A percentile compares a stretch with the other conserved stretches of the same genome.
Evolutionary conservation across 2,797 vertebrate species (phyloP).

Genomic region (Gallinago solitaria): DNA sequence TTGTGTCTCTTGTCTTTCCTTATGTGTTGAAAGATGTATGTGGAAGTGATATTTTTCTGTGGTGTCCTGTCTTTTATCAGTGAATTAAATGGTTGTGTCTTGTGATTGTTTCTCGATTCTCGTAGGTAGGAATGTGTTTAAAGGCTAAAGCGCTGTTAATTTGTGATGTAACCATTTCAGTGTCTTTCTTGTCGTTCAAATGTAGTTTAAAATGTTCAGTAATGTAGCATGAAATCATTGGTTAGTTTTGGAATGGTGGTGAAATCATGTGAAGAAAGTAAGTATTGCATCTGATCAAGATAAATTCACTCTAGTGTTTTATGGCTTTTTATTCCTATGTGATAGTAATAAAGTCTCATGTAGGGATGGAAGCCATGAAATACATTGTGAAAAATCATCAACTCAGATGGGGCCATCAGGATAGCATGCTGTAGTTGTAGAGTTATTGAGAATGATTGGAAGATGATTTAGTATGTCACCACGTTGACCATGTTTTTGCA

Average conservation of each 20-base stretch:
- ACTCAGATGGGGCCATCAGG: conserved; percentile 84
- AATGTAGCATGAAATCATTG: conserved; percentile 83
- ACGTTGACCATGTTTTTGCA: conserved; percentile 56
- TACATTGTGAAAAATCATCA: conserved; percentile 93
- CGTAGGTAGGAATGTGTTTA: conserved; percentile 71
- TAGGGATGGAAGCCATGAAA: conserved; percentile 99
- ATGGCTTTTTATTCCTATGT: conserved; percentile 99
- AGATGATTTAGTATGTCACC: conserved; percentile 68
- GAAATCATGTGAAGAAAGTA: conserved; percentile 86
- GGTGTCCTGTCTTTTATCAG: conserved; percentile 79
- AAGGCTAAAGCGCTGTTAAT: conserved; percentile 78
- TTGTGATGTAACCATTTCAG: conserved; percentile 78
- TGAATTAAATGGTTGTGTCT: conserved; percentile 77
- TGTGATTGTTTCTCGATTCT: conserved; percentile 76
- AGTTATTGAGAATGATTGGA: conserved; percentile 68
- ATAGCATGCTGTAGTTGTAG: conserved; percentile 78
- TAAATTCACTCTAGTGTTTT: conserved; percentile 94
- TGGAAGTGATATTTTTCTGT: conserved; percentile 77
- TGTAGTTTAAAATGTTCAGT: conserved; percentile 80
- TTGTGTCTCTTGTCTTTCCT: conserved; percentile 77
- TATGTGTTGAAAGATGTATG: conserved; percentile 78
- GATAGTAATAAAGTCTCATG: conserved; percentile 96
- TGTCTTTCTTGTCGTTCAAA: conserved; percentile 79
- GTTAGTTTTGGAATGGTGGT: conserved; percentile 84
- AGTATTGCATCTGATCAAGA: conserved; percentile 86